Evolutionary conservation across 2,888 invertebrate species (phyloP).

Genomic region (Oscheius onirici): DNA sequence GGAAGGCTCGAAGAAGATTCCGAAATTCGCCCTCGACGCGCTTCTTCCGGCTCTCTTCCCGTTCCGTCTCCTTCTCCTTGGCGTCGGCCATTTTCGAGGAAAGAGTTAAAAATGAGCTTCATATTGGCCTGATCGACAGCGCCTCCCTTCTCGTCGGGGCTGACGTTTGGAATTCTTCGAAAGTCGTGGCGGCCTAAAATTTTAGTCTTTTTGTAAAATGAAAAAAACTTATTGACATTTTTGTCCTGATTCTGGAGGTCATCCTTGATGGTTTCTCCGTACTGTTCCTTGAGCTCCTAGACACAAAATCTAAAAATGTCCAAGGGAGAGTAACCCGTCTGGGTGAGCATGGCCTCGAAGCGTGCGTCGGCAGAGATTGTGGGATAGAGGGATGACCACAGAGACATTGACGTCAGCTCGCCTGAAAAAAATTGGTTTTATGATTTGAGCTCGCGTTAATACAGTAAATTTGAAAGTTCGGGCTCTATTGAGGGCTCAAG

Average conservation of each 20-base stretch:
- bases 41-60: conserved; percentile 87
- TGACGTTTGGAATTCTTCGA: conserved; percentile 97
- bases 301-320: conserved; percentile 99
- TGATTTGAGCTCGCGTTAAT: too few relatives aligned
- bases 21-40: conserved; percentile 78
- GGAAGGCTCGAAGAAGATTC: conserved; percentile 37
- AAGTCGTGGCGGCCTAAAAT: conserved; percentile 84
- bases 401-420: conserved; percentile 95
- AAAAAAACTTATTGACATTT: conserved; percentile 74
- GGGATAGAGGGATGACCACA: conserved; percentile 97
- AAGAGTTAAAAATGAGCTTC: conserved; percentile 92
- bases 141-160: conserved; percentile 90
- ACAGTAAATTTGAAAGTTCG: too few relatives aligned
- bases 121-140: conserved; percentile 98
- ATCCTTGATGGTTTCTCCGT: conserved; percentile 96
- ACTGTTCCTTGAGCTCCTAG: conserved; percentile 94
- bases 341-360: conserved; percentile 87
- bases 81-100: conserved; percentile 75
- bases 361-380: conserved; percentile 92
- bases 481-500: too few relatives aligned
- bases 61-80: conserved; percentile 89
- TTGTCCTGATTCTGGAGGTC: conserved; percentile 77
- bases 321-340: conserved; percentile 89
- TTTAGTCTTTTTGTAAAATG: too few relatives aligned
- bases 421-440: conserved; percentile 75